These are phyloP conservation scores for Pogonus chalceus DNA, from an alignment of 1,140 invertebrate species.

Conservation along the genomic window DNA sequence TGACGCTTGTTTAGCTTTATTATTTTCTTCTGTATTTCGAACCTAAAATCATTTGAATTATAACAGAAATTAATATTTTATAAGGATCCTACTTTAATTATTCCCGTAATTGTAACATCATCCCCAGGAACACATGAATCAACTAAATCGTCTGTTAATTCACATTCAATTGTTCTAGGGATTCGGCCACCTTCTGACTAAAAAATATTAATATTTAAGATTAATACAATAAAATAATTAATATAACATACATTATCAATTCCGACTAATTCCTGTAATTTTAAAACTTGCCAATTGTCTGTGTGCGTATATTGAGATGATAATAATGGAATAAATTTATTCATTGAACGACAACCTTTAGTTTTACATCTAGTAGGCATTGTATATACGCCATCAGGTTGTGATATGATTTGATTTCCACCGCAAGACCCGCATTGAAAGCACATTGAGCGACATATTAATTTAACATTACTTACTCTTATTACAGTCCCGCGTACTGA, in stretches of 20 bases:
- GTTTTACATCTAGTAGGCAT: slow-evolving; percentile 44
- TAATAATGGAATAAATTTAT: slow-evolving; percentile 56
- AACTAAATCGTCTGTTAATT: slow-evolving; percentile 78
- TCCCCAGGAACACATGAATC: slow-evolving; percentile 80
- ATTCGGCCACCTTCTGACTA: slow-evolving; percentile 63
- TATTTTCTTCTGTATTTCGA: slow-evolving; percentile 35
- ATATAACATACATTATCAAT: slow-evolving; percentile 44
- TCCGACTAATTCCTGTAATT: slow-evolving; percentile 61
- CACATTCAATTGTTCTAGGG: slow-evolving; percentile 79
- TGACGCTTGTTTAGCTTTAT: slow-evolving; percentile 43
- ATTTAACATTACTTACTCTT: slow-evolving; percentile 64
- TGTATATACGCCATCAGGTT: slow-evolving; percentile 50
- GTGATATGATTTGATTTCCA: slow-evolving; percentile 46
- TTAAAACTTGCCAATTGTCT: slow-evolving; percentile 67
- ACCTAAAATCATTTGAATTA: slow-evolving; percentile 26
- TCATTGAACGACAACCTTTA: slow-evolving; percentile 44
- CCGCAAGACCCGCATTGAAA: slow-evolving; percentile 69
- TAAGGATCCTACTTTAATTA: slow-evolving; percentile 41
- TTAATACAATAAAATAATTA: slow-evolving; percentile 9
- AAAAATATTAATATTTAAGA: slow-evolving; percentile 20
- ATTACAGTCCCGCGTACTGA: slow-evolving; percentile 79
- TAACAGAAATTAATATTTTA: slow-evolving; percentile 14
- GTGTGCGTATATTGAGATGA: slow-evolving; percentile 62
- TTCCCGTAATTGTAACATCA: slow-evolving; percentile 75
- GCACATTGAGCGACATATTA: slow-evolving; percentile 65